phyloP scores from a whole-genome alignment of 1,140 invertebrate species.

The Adelges cooleyi region DNA sequence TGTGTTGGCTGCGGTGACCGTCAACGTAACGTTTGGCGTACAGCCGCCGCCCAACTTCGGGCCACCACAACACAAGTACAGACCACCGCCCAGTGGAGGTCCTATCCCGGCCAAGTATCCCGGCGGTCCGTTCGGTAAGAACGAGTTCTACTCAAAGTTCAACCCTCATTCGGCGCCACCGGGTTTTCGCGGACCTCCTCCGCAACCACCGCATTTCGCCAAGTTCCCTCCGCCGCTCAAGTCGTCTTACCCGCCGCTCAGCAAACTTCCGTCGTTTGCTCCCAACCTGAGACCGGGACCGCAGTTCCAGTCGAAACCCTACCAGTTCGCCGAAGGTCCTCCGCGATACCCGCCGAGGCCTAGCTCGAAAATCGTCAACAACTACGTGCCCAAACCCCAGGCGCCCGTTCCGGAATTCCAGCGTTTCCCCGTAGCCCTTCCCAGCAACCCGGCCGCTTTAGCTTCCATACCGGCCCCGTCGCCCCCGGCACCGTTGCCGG shows the following conservation, averaged over 20 bases:
- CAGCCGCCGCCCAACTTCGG: not conserved
- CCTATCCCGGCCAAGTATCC: slow-evolving; percentile 10
- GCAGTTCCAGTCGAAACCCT: not conserved
- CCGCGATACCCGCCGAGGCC: not conserved
- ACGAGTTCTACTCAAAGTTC: slow-evolving; percentile 5
- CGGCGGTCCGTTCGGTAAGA: not conserved
- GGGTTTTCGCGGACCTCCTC: not conserved
- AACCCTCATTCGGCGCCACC: slow-evolving; percentile 5
- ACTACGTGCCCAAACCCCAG: not conserved
- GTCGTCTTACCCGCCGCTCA: not conserved
- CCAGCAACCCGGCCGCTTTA: slow-evolving; percentile 4
- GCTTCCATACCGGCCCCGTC: not conserved
- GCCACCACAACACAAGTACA: slow-evolving; percentile 1
- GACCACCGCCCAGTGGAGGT: not conserved
- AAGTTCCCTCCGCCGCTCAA: not conserved
- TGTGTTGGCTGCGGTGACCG: not conserved
- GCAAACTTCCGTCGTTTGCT: too few relatives aligned
- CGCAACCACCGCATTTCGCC: not conserved
- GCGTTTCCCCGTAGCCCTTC: not conserved
- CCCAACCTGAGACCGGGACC: not conserved
- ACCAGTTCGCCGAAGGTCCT: not conserved
- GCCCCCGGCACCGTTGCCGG: not conserved
- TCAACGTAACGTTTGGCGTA: not conserved
- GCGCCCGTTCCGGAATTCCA: not conserved
- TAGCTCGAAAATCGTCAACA: not conserved